These are phyloP conservation scores for Ganaspis brasiliensis DNA, from an alignment of 2,888 invertebrate species.

Conservation along the genomic window DNA sequence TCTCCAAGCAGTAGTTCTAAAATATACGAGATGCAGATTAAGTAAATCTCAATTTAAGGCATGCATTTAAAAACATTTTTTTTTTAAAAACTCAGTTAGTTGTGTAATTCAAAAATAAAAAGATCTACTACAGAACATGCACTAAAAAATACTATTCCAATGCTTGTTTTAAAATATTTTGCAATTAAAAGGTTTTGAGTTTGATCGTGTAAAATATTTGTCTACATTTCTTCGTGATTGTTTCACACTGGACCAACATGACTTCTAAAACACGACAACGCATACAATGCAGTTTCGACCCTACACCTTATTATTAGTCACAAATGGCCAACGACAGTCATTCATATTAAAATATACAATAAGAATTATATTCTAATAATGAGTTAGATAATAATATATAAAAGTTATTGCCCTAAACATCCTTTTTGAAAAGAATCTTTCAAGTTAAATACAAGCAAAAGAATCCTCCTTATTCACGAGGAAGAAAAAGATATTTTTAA, in stretches of 20 bases:
- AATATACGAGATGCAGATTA: not conserved
- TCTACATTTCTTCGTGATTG: not conserved
- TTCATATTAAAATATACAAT: no score
- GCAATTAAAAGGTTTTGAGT: not conserved
- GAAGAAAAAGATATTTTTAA: no score
- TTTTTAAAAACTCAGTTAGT: slow-evolving; percentile 27
- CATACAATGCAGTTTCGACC: slow-evolving; percentile 36
- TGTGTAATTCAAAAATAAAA: slow-evolving; percentile 14
- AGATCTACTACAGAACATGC: slow-evolving; percentile 31
- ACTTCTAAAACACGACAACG: slow-evolving; percentile 20
- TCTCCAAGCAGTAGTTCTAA: slow-evolving; percentile 23
- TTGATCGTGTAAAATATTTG: not conserved
- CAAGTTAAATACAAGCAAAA: no score
- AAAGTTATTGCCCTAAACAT: no score
- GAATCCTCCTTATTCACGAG: no score
- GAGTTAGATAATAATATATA: no score
- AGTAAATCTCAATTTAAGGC: slow-evolving; percentile 3
- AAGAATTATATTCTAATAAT: no score
- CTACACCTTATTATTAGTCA: slow-evolving; percentile 39
- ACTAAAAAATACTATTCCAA: slow-evolving; percentile 8
- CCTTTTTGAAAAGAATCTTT: no score
- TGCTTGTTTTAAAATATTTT: slow-evolving; percentile 5
- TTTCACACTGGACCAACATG: slow-evolving; percentile 28
- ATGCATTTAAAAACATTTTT: slow-evolving; percentile 15
- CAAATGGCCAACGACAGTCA: not conserved